These are phyloP conservation scores for Drosophila gaucha DNA, from an alignment of 2,888 invertebrate species.

Conservation along the genomic window DNA sequence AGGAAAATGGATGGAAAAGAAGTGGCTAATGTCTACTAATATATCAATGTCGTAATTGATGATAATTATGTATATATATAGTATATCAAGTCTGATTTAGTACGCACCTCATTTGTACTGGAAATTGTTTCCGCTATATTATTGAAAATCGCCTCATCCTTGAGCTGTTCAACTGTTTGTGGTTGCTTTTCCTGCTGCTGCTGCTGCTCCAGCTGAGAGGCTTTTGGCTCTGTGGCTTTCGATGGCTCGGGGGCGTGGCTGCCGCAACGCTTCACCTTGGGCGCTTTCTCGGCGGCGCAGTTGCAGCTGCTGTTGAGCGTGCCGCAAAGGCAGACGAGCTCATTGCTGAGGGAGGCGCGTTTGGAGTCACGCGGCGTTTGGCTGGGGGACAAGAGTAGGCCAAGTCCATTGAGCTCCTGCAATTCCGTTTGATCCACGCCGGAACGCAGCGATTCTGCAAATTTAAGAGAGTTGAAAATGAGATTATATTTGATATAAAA, in stretches of 20 bases:
- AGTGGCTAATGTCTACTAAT: too few relatives aligned
- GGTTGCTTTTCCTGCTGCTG: slow-evolving; percentile 9
- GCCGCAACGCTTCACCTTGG: slow-evolving; percentile 60
- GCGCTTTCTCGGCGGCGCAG: slow-evolving; percentile 51
- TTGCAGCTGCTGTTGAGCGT: slow-evolving; percentile 29
- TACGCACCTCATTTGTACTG: slow-evolving; percentile 57
- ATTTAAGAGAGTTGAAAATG: background rate
- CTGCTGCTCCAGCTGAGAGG: slow-evolving; percentile 10
- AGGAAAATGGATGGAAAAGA: too few relatives aligned
- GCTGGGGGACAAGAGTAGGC: slow-evolving; percentile 22
- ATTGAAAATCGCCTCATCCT: slow-evolving; percentile 6
- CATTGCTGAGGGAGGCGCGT: slow-evolving; percentile 60
- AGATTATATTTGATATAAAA: background rate
- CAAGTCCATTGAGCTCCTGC: slow-evolving; percentile 59
- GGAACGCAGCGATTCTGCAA: slow-evolving; percentile 66
- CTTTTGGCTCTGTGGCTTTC: slow-evolving; percentile 16
- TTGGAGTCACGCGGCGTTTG: slow-evolving; percentile 58
- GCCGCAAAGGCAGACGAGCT: slow-evolving; percentile 53
- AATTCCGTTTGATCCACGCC: slow-evolving; percentile 66
- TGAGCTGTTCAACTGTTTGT: slow-evolving; percentile 5
- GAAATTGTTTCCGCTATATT: slow-evolving; percentile 7
- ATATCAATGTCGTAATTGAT: too few relatives aligned
- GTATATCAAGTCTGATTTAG: too few relatives aligned
- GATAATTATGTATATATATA: too few relatives aligned
- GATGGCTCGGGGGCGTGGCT: slow-evolving; percentile 15